phyloP scores from a whole-genome alignment of 2,797 vertebrate species.

The Gallinago nigripennis region DNA sequence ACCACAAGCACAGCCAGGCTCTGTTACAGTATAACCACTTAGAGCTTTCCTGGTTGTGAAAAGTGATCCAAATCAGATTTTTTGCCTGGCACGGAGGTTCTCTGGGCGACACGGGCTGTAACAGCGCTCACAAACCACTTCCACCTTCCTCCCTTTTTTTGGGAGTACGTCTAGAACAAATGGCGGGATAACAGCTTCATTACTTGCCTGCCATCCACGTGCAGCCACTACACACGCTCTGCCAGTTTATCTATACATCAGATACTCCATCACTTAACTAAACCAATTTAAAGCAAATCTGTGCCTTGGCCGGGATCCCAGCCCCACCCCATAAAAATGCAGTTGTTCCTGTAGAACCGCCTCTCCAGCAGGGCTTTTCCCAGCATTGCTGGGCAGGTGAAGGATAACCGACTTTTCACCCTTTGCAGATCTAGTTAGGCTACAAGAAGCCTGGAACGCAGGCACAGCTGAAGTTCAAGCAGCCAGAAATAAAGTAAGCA shows the following conservation, averaged over 20 bases:
- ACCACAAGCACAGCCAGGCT: neutral
- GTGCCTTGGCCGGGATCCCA: neutral
- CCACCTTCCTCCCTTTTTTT: neutral
- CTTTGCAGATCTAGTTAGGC: neutral
- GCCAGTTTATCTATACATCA: neutral
- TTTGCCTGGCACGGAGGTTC: neutral
- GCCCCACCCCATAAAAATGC: constrained; percentile 14
- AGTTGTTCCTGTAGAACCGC: neutral
- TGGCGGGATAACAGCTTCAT: rapidly evolving
- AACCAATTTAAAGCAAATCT: neutral
- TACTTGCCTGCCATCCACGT: rapidly evolving
- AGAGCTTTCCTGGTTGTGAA: neutral
- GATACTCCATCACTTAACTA: neutral
- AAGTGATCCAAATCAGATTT: rapidly evolving
- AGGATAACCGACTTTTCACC: neutral
- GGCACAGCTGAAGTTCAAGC: neutral
- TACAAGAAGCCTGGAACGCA: neutral
- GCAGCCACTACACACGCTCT: neutral
- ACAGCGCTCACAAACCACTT: neutral
- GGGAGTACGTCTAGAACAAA: neutral
- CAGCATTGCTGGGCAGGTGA: neutral
- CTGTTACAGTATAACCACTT: neutral
- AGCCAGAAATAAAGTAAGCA: neutral
- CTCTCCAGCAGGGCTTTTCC: neutral
- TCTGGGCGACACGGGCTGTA: neutral